Evolutionary conservation across 53 echinoderm and acorn worm species (phyloP), one percentile per base, ranked within the genome.

Genomic region (Paelopatides confundens): DNA sequence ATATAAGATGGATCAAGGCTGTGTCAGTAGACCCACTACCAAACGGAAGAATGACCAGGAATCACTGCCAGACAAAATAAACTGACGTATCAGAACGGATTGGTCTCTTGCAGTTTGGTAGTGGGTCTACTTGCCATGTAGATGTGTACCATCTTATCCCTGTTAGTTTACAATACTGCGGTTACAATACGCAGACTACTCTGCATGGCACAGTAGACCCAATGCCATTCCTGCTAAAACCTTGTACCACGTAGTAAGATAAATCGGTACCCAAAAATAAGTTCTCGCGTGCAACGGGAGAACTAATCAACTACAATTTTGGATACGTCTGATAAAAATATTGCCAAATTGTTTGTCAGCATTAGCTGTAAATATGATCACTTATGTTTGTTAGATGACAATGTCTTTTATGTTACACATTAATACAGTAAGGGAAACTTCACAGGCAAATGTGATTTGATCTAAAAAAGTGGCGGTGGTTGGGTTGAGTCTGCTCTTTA

Each of bases 81-180:
- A 58, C 58, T 7, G 58, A 58, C 4, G 58, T 17, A 23, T 58
- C 2, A 23, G n/a, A 58, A 58, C 1, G 58, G 58, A 58, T 26
- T 2, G 0, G 47, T 39, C 74, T 40, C 46, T 39, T 17, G 47
- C 47, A 74, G 74, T 74, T 74, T 74, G 74, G 74, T 74, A 74
- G 74, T 74, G 74, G 74, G 74, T 74, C 74, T 74, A 40, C 74
- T 74, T 74, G 74, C 74, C 74, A 74, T 74, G 74, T 74, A 74
- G 74, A 38, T 74, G 27, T 18, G 15, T 23, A 58, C 58, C 24
- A 21, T 58, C 18, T 15, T 58, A 15, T 58, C 17, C n/a, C 21
- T 58, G 58, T 58, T n/a, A 21, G 5, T 58, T 58, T 58, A 58
- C 2, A 18, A 58, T 4, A 17, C 58, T 58, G n/a, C n/a, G 58